A percentile compares a stretch with the other conserved stretches of the same genome.
Evolutionary conservation across 2,113 vertebrate species (phyloP).

Genomic region (Brachirus orientalis): DNA sequence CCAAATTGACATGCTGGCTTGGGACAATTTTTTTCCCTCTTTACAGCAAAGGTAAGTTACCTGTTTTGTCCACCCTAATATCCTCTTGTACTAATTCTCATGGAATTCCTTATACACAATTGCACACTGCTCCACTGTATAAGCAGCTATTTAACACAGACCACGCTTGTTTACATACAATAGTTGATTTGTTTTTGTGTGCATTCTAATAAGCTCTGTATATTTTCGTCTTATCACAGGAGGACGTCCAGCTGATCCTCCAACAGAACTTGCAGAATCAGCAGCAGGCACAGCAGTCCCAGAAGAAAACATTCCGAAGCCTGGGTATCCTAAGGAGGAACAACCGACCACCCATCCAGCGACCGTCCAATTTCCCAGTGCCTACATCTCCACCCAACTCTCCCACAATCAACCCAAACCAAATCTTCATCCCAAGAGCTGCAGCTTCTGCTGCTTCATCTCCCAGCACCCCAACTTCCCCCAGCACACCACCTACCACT

Average conservation of each 20-base stretch:
- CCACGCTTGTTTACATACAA: no score
- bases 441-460: not conserved
- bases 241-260: conserved; percentile 84
- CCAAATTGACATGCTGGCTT: no score
- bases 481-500: conserved; percentile 1
- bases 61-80: no score
- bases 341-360: conserved; percentile 53
- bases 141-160: no score
- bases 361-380: conserved; percentile 19
- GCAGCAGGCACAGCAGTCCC: conserved; percentile 79
- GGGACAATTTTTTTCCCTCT: no score
- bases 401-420: conserved; percentile 35
- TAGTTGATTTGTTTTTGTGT: no score
- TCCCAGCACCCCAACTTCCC: not conserved
- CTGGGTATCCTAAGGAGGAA: conserved; percentile 69
- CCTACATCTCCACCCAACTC: not conserved
- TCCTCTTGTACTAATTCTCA: no score
- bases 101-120: no score
- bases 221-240: conserved; percentile 65
- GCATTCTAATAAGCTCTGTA: not conserved
- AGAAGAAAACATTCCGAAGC: conserved; percentile 55
- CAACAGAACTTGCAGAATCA: conserved; percentile 81
- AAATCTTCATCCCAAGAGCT: conserved; percentile 39
- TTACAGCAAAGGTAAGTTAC: no score
- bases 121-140: no score